Evolutionary conservation across 2,797 vertebrate genomes (phyloP), one percentile per base, ranked within the genome.

Genomic region (Cuculus canorus): DNA sequence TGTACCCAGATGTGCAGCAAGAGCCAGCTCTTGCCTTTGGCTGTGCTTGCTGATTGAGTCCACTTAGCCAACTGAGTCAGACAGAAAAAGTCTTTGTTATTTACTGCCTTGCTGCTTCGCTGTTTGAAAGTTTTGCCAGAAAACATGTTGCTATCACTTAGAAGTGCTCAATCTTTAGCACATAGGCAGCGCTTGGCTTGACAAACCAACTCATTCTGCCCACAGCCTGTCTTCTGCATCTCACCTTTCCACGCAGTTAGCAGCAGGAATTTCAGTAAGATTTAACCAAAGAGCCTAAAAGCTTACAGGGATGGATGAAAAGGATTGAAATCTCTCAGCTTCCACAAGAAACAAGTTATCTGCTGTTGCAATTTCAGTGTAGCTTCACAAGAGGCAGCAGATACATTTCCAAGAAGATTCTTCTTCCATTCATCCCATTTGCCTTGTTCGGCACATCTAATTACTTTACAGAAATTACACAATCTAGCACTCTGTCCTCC

Each of bases 371-470:
- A 3, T 97, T 88, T 84, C 88, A 77, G 56, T 10, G 15, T n/a
- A 39, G 80, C 66, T 95, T 95, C 95, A 93, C 92, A 79, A 90
- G 95, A 88, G 96, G 95, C 95, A 96, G 95, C 91, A 96, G 77
- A 95, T 86, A 78, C 91, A 77, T 84, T 94, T 86, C 80, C 56
- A 79, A 87, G 41, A 79, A 45, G 33, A 57, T 92, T 45, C 87
- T 72, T 23, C 37, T 66, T 59, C 57, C 63, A 86, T 69, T 95
- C 86, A 59, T 21, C 3, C 61, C 2, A 18, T 75, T 84, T 69
- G 59, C 61, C 52, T 90, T 91, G 57, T 90, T 92, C 86, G 75
- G 8, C 3, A 2, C 28, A 68, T 52, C n/a, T 57, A 60, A 85
- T 61, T 66, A 76, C 35, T 84, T 92, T 30, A 94, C 22, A 66